These are phyloP conservation scores for Plagodis pulveraria DNA, from an alignment of 2,888 invertebrate species.

Conservation along the genomic window DNA sequence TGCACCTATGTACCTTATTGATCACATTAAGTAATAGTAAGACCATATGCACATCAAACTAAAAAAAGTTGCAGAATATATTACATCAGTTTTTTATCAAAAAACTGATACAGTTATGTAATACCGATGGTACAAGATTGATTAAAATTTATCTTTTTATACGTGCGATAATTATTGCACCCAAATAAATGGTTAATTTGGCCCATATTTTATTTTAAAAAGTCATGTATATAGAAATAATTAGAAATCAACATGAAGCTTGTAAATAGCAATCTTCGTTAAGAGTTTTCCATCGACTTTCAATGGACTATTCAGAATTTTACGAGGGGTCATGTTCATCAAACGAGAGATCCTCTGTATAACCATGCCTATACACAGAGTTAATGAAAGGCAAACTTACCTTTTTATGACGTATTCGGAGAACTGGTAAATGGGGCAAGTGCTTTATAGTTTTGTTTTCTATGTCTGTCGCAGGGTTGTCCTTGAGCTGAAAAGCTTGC, in stretches of 20 bases:
- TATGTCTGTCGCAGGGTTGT: background rate
- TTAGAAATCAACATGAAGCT: slow-evolving; percentile 56
- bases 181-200: background rate
- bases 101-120: no score
- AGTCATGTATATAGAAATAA: slow-evolving; percentile 16
- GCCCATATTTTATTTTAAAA: background rate
- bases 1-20: no score
- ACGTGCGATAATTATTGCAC: no score
- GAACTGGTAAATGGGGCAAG: slow-evolving; percentile 3
- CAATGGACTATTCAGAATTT: slow-evolving; percentile 55
- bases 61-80: no score
- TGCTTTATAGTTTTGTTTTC: background rate
- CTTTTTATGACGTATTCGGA: slow-evolving; percentile 14
- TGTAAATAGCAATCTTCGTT: slow-evolving; percentile 38
- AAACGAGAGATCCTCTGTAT: slow-evolving; percentile 42
- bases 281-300: slow-evolving; percentile 37
- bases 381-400: slow-evolving; percentile 25
- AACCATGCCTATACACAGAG: slow-evolving; percentile 34
- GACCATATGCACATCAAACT: no score
- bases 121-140: no score
- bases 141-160: no score
- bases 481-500: no score
- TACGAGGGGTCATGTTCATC: slow-evolving; percentile 50
- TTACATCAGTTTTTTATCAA: no score
- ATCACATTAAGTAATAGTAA: no score